Evolutionary conservation across 2,113 vertebrate species (phyloP).

Genomic region (Taurulus bubalis): DNA sequence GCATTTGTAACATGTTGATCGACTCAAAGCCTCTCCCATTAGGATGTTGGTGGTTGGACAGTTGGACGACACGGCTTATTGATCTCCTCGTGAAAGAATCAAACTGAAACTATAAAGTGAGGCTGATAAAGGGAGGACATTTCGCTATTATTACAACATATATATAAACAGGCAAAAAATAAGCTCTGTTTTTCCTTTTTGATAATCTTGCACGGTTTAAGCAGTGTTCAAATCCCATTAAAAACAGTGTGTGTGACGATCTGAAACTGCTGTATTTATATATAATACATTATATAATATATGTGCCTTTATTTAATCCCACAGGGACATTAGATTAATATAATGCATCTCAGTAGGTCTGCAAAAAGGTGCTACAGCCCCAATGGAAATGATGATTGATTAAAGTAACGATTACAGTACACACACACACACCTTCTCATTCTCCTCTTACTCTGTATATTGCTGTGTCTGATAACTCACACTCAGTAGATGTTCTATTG

Average conservation of each 20-base stretch:
- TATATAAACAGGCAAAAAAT: not conserved
- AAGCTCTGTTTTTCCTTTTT: not conserved
- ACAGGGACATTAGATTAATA: conserved; percentile 42
- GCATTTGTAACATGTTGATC: not conserved
- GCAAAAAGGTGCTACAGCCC: conserved; percentile 20
- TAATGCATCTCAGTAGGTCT: conserved; percentile 56
- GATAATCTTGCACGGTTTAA: not conserved
- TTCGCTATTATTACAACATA: not conserved
- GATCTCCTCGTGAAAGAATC: not conserved
- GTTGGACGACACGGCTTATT: not conserved
- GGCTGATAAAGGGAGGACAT: not conserved
- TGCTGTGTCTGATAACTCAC: conserved; percentile 9
- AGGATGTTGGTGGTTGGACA: not conserved
- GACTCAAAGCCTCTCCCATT: not conserved
- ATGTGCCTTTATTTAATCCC: conserved; percentile 13
- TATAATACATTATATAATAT: not conserved
- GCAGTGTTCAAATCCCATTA: not conserved
- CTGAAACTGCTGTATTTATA: not conserved
- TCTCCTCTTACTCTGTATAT: not conserved
- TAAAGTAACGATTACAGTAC: conserved; percentile 58
- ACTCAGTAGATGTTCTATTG: conserved; percentile 12
- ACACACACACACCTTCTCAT: conserved; percentile 12
- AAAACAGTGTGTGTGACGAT: conserved; percentile 4
- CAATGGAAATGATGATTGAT: conserved; percentile 61
- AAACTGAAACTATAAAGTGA: not conserved